Base-by-base conservation (phyloP, 1,140 invertebrate species). In the Aphidius gifuensis region DNA sequence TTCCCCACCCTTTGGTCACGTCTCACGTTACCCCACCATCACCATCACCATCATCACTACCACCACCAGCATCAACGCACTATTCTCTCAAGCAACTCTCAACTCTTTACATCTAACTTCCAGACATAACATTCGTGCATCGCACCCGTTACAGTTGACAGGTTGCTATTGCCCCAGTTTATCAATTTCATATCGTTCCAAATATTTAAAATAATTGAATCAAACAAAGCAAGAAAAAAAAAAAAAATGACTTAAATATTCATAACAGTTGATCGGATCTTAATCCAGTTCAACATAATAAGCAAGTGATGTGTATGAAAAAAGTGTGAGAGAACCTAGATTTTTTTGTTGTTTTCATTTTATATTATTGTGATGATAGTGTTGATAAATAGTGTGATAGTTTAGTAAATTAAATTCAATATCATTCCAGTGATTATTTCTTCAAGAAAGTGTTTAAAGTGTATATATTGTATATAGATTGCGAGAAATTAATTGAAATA, bases 141-240 rank as follows among this genome's bases (percentile, higher is more conserved):
- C 54, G 54, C 58, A 64, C 57, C 55, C 59, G 54, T 64, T 40
- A 55, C 61, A 47, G 47, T 61, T 43, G 44, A 49, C 9, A 9
- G 21, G 42, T 48, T 9, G 46, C 23, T 39, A 43, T 55, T 44
- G 53, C 9, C 2, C 49, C 44, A 58, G 23, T 32, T 47, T 16
- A 43, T 47, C 50, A 32, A 60, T 60, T 49, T n/a, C 38, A 56
- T 50, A 44, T 42, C 39, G 40, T 56, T 55, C 2, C n/a, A n/a
- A 55, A 55, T 55, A 44, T 44, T 16, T 16, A 16, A 16, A 16
- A 16, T 16, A 16, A 16, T 16, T 16, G 16, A 16, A 16, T 16
- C 16, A 7, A 2, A 7, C 7, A 44, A 44, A 44, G 43, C 2
- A 11, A 44, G 4, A 44, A 44, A 44, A 44, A 7, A 8, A 7